These are phyloP conservation scores for Sparus aurata DNA, from an alignment of 2,797 vertebrate species.

Conservation along the genomic window DNA sequence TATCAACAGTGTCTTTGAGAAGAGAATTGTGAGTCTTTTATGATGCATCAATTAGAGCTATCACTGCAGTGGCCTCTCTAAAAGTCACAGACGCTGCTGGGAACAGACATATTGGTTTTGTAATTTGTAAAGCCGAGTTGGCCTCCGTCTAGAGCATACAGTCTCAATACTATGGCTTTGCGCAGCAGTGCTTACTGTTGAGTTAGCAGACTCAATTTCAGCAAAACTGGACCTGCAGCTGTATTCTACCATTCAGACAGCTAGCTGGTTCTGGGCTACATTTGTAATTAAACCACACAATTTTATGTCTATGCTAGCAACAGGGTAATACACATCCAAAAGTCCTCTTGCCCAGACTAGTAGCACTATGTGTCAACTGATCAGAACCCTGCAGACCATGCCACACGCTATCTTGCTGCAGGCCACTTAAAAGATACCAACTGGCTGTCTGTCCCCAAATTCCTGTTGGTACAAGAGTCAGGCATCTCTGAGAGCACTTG, in stretches of 20 bases:
- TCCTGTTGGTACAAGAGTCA: not conserved
- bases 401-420: constrained; percentile 11
- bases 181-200: constrained; percentile 25
- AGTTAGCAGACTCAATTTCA: constrained; percentile 40
- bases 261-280: not conserved
- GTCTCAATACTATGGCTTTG: constrained; percentile 31
- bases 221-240: constrained; percentile 6
- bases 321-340: constrained; percentile 11
- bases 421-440: constrained; percentile 27
- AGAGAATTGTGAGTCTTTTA: too few relatives aligned
- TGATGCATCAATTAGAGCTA: too few relatives aligned
- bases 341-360: constrained; percentile 18
- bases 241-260: too few relatives aligned
- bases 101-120: too few relatives aligned
- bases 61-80: too few relatives aligned
- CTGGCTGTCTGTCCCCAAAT: constrained; percentile 43
- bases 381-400: not conserved
- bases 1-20: too few relatives aligned
- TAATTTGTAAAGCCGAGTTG: too few relatives aligned
- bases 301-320: constrained; percentile 50
- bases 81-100: too few relatives aligned
- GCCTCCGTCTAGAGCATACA: too few relatives aligned
- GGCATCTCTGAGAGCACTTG: not conserved
- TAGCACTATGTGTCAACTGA: constrained; percentile 22
- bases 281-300: not conserved